Conservation (phyloP, 1,140 invertebrate species). For the Ostrea edulis region DNA sequence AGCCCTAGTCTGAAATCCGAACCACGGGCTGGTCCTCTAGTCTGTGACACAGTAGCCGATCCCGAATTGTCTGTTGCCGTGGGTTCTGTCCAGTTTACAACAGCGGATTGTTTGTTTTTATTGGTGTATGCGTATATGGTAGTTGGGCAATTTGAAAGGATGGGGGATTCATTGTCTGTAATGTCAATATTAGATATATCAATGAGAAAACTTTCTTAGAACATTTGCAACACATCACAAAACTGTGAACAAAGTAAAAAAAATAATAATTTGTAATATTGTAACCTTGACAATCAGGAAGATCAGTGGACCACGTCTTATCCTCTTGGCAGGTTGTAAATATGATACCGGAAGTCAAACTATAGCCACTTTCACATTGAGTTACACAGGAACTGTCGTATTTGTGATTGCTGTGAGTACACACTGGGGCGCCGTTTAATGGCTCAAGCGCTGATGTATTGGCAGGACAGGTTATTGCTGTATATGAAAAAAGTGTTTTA, state of each 20-base stretch:
- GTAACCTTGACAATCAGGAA: not conserved
- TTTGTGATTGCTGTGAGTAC: slow-evolving; percentile 18
- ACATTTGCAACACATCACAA: no score
- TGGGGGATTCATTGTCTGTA: slow-evolving; percentile 23
- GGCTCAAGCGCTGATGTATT: slow-evolving; percentile 1
- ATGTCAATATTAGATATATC: no score
- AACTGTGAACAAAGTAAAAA: not conserved
- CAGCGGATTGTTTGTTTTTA: not conserved
- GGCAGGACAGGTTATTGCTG: not conserved
- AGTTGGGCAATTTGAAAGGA: slow-evolving; percentile 33
- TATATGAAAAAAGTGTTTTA: not conserved
- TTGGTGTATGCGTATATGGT: slow-evolving; percentile 7
- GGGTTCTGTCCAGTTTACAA: slow-evolving; percentile 20
- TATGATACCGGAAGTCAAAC: not conserved
- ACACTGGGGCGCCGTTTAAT: not conserved
- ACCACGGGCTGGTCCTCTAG: not conserved
- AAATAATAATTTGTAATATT: not conserved
- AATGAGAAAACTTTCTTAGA: no score
- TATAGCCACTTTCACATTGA: slow-evolving; percentile 29
- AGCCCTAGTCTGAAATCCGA: not conserved
- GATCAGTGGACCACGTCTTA: not conserved
- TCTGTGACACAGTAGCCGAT: not conserved
- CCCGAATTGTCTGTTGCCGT: slow-evolving; percentile 43
- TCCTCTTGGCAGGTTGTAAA: not conserved
- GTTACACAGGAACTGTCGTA: slow-evolving; percentile 40